A percentile compares a stretch with the other conserved stretches of the same genome.
Conservation (phyloP, 2,888 invertebrate species). For the Chymomyza procnemis region DNA sequence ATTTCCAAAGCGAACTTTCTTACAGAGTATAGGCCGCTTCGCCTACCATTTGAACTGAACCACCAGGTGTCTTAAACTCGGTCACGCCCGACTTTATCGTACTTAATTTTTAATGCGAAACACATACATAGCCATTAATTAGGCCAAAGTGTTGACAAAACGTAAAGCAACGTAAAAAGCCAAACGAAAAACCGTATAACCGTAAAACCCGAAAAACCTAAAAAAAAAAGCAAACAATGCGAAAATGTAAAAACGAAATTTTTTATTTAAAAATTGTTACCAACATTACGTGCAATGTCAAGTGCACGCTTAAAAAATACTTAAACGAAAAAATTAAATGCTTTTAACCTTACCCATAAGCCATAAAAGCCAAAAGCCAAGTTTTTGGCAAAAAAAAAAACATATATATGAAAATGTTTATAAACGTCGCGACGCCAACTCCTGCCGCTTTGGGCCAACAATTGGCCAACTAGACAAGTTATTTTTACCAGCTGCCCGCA, state of each 20-base stretch:
- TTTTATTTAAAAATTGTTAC: background rate
- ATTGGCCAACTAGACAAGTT: slow-evolving; percentile 30
- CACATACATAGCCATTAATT: background rate
- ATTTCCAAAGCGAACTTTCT: no score
- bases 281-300: slow-evolving; percentile 21
- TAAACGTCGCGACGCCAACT: no score
- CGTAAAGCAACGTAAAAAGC: slow-evolving; percentile 1
- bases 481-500: background rate
- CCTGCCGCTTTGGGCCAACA: slow-evolving; percentile 47
- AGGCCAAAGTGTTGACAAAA: slow-evolving; percentile 10
- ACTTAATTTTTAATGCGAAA: background rate
- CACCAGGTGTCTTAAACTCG: no score
- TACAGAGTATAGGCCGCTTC: no score
- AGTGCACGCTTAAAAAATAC: slow-evolving; percentile 24
- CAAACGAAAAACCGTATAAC: background rate
- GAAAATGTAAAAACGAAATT: background rate
- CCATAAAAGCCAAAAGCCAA: slow-evolving; percentile 20
- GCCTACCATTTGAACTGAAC: no score
- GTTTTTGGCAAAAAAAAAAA: background rate
- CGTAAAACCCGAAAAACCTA: background rate
- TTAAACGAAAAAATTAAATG: slow-evolving; percentile 30
- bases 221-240: background rate
- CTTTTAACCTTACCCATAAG: slow-evolving; percentile 51
- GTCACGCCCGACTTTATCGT: no score
- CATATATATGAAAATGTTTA: slow-evolving; percentile 30